phyloP scores from a whole-genome alignment of 2,888 invertebrate genomes.

The Leptopilina syphax region DNA sequence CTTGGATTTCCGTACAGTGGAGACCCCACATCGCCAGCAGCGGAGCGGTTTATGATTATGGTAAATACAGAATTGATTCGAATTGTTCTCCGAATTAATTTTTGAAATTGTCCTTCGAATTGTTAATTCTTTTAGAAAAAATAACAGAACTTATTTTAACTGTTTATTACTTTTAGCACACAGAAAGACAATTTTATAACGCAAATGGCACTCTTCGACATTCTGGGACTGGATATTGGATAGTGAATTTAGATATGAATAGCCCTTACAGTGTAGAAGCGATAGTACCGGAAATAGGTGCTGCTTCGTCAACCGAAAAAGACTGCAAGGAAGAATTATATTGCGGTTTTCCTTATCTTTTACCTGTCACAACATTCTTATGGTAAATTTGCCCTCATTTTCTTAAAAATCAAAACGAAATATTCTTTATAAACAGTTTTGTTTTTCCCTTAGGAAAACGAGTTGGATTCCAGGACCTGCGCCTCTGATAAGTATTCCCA shows the following conservation, averaged over 20 bases:
- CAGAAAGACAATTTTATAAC: conserved; percentile 81
- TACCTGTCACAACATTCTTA: conserved; percentile 85
- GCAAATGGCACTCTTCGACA: conserved; percentile 76
- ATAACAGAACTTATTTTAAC: conserved; percentile 1
- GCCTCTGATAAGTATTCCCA: conserved; percentile 78
- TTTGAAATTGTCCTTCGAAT: conserved; percentile 11
- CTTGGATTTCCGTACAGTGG: conserved; percentile 87
- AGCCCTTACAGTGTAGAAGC: conserved; percentile 81
- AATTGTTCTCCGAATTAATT: conserved; percentile 31
- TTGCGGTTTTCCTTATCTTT: conserved; percentile 89
- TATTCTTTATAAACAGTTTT: conserved; percentile 3
- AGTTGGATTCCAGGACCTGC: conserved; percentile 81
- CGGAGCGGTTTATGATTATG: conserved; percentile 87
- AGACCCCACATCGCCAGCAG: conserved; percentile 80
- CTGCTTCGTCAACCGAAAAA: conserved; percentile 76
- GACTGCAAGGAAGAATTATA: conserved; percentile 83
- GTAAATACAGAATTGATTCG: conserved; percentile 74
- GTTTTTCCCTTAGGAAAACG: conserved; percentile 77
- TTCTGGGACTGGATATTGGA: conserved; percentile 83
- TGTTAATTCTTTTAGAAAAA: background rate
- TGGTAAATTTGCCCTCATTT: conserved; percentile 73
- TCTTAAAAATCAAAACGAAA: conserved; percentile 14
- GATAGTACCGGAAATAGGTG: conserved; percentile 79
- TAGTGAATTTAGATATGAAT: conserved; percentile 86
- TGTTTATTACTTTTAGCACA: conserved; percentile 78